A percentile compares a stretch with the other conserved stretches of the same genome.
These are phyloP conservation scores for Gymnodraco acuticeps DNA, from an alignment of 2,797 vertebrate genomes.

Conservation along the genomic window DNA sequence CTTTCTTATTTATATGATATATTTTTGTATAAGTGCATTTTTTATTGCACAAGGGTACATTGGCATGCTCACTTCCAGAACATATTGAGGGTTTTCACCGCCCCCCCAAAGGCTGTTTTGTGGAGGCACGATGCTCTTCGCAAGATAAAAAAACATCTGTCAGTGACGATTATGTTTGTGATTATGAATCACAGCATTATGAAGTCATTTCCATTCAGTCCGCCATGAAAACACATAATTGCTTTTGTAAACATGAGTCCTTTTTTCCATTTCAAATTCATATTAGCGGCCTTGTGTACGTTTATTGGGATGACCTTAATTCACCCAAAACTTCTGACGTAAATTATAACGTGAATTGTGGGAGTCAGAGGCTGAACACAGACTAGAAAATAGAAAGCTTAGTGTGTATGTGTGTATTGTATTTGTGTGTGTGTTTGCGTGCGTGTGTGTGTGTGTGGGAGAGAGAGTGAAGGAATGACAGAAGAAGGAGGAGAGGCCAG, in stretches of 20 bases:
- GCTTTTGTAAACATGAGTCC: conserved; percentile 2
- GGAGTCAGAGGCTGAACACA: neutral
- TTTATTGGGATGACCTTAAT: neutral
- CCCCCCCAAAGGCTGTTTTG: neutral
- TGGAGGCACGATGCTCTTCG: neutral
- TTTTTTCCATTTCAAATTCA: too few species aligned
- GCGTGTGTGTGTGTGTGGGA: conserved; percentile 2
- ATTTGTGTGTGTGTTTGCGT: conserved; percentile 1
- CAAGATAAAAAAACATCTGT: conserved; percentile 2
- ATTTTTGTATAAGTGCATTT: neutral
- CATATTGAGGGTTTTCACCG: neutral
- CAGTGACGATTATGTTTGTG: conserved; percentile 11
- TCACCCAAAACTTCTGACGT: neutral
- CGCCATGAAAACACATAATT: conserved; percentile 7
- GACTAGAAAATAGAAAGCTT: neutral
- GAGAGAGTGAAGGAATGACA: neutral
- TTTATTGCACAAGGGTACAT: neutral
- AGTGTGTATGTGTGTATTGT: neutral
- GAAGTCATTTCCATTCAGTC: conserved; percentile 10
- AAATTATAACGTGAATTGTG: neutral
- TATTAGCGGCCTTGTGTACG: neutral
- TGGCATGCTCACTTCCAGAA: neutral
- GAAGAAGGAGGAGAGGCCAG: conserved; percentile 26
- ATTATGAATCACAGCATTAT: conserved; percentile 25
- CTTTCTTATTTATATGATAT: neutral